Base-by-base conservation (phyloP, 2,797 vertebrate genomes). In the Neosilurus hyrtlii region DNA sequence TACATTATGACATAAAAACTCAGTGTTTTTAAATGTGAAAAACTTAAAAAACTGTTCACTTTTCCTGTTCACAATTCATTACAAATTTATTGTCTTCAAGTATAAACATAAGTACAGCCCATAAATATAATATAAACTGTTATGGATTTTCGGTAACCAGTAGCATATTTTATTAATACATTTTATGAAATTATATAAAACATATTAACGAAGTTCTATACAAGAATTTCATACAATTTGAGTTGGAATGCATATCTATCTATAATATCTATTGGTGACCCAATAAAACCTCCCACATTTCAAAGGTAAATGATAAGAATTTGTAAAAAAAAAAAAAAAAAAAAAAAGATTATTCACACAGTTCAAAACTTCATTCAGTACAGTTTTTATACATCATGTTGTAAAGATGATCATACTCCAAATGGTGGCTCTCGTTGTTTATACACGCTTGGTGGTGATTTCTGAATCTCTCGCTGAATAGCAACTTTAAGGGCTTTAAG, bases 181-280 rank as follows among this genome's bases (percentile, higher is more conserved):
- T 63, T 65, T 85, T 85, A 77, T 49, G 62, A 81, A 70, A 71
- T 16, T 2, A 80, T 80, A 84, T 35, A 84, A 84, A 84, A 62
- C 3, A 63, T 54, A 74, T 59, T 51, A 57, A 79, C 12, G 80
- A 84, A 14, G 43, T 51, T 51, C 51, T 78, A 22, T 52, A 79
- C 61, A 52, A 51, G 10, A 63, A 12, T 62, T 43, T 35, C 4
- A 62, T 43, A 61, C 11, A 61, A 62, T 62, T 62, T 76, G 22
- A 8, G 35, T 62, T 52, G 43, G 49, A 79, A 43, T 74, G 51
- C 26, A 43, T 7, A 66, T 30, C 59, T 26, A 20, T 56, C 30
- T 30, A 43, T 43, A 43, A 43, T 43, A 43, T 43, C 8, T 43
- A 43, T 8, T 43, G 43, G 43, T 43, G 43, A 43, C 43, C 43